Base-by-base conservation (phyloP, 2,113 vertebrate species). In the Chloropsis hardwickii region DNA sequence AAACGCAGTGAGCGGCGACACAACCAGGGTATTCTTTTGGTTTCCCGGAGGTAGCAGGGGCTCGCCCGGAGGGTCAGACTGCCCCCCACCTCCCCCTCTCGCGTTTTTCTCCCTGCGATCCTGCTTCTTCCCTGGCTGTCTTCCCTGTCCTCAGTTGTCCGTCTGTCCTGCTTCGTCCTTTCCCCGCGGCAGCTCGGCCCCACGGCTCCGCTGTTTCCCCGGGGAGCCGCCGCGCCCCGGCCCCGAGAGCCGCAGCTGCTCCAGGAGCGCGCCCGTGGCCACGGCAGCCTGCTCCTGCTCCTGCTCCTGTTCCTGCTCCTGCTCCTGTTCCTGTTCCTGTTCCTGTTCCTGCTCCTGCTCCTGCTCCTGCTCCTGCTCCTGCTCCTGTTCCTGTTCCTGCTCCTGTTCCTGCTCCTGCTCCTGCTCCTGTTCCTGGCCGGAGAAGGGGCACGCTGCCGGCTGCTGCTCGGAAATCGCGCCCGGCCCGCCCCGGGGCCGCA, bases 1-100 rank as follows among this genome's bases (percentile, higher is more conserved):
- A 14, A 42, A 19, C 3, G 2, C 12, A 7, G 20, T 2, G 37
- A 19, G 24, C 3, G 4, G 53, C 9, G 5, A 3, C 23, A 28
- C 54, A 29, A 4, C 9, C 15, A 5, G 10, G 25, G 4, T 8
- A 35, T 24, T 6, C 21, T n/a, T 16, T 12, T 45, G 8, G 31
- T 24, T 51, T 16, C 16, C 22, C 8, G 33, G 25, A 11, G 39
- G 21, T 3, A 9, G 47, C 1, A 5, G 37, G 10, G 37, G 2
- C 10, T 51, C 2, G 1, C 20, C 19, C 2, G 4, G 23, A 3
- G 10, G 35, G 2, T 42, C 21, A 24, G 12, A 19, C 6, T 60
- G 4, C 2, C 4, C 4, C 12, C 7, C 5, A 37, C 5, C 5
- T 2, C 1, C 12, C 1, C 11, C 7, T 3, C 14, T 13, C 14